These are phyloP conservation scores for Heteromyza rotundicornis DNA, from an alignment of 2,888 invertebrate genomes.

Conservation along the genomic window DNA sequence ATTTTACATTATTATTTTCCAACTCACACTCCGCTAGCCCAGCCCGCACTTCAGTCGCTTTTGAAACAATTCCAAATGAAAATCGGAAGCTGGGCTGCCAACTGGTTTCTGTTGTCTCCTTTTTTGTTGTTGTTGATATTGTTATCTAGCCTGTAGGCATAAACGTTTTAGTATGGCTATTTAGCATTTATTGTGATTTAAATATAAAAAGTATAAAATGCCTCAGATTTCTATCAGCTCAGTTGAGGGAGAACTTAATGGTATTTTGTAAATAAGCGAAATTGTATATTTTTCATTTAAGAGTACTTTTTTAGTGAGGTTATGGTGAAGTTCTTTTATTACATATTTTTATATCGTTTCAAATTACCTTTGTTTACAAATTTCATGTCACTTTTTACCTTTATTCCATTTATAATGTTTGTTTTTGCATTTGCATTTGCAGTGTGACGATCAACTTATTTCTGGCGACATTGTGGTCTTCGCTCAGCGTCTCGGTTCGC, in stretches of 20 bases:
- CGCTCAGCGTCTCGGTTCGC: conserved; percentile 84
- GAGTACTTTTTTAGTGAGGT: conserved; percentile 4
- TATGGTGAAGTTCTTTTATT: too few species aligned
- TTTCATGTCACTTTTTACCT: background rate
- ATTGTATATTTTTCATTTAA: too few species aligned
- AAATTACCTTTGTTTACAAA: background rate
- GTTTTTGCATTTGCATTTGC: conserved; percentile 42
- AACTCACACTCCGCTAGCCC: conserved; percentile 12
- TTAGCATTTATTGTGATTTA: conserved; percentile 57
- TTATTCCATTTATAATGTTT: background rate
- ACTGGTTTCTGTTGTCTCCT: conserved; percentile 20
- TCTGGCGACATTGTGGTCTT: conserved; percentile 91
- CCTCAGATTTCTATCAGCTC: conserved; percentile 48
- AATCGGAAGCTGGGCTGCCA: conserved; percentile 1
- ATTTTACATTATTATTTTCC: conserved; percentile 45
- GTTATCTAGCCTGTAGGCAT: conserved; percentile 38
- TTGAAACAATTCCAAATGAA: too few species aligned
- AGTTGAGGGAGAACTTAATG: too few species aligned
- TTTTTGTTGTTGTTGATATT: too few species aligned
- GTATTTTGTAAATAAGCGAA: too few species aligned
- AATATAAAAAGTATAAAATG: conserved; percentile 41
- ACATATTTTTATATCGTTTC: too few species aligned
- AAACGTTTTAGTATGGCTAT: conserved; percentile 56
- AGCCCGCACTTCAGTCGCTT: conserved; percentile 23
- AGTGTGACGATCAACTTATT: conserved; percentile 86